Base-by-base conservation (phyloP, 2,113 vertebrate species). In the Protomyctophum bolini region DNA sequence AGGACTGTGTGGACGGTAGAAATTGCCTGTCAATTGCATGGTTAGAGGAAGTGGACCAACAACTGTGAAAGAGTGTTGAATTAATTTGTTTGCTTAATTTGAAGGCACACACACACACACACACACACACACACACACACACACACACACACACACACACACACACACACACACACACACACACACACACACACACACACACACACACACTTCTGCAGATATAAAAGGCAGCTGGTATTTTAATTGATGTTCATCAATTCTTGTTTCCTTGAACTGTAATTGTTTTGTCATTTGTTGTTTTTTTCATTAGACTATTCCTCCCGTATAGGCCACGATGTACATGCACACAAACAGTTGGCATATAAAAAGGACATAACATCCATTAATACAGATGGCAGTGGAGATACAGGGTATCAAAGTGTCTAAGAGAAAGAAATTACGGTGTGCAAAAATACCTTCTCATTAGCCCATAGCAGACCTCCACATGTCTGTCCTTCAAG, bases 341-440 rank as follows among this genome's bases (percentile, higher is more conserved):
- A 10, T 14, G 73, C 57, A 7, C 15, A 21, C 62, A 75, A 69
- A 64, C 60, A 62, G 66, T 64, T 41, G 54, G 63, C 3, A 6
- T 51, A 57, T 54, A 68, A 78, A 81, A 75, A 69, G 69, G 61
- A 77, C 73, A 76, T 64, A 66, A 69, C 56, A 63, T 65, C 57
- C 73, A 61, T 78, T 59, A 76, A 68, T 59, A 6, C 68, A 80
- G 63, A 73, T 76, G 80, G 76, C 62, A 55, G 54, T 72, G 65
- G 70, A 66, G 62, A 84, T 80, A 62, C 21, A 68, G 73, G 11
- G 2, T 56, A 15, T 14, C 54, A 21, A 56, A n/a, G 10, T 70
- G 76, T 68, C 81, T 69, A 77, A 75, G 67, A 76, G 78, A 85
- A 70, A 79, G 68, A 58, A 73, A 83, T 77, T 55, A 67, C n/a